These are phyloP conservation scores for Cephus spinipes DNA, from an alignment of 2,888 invertebrate genomes.

Conservation along the genomic window DNA sequence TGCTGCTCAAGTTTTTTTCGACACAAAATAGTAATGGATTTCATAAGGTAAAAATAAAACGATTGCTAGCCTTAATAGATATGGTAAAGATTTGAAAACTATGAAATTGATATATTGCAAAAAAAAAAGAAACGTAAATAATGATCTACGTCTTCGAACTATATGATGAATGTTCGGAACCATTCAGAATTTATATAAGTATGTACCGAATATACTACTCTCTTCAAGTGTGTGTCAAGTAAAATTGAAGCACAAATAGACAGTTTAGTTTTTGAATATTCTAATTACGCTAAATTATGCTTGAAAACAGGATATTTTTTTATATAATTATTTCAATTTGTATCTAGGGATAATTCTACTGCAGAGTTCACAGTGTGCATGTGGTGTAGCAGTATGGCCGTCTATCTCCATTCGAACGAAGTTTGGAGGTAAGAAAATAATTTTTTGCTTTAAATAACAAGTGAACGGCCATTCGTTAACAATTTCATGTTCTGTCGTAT, in stretches of 20 bases:
- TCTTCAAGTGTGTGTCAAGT: not conserved
- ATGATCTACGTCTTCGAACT: not conserved
- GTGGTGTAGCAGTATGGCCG: slow-evolving; percentile 26
- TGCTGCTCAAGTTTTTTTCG: not conserved
- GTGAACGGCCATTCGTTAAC: not conserved
- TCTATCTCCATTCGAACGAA: slow-evolving; percentile 34
- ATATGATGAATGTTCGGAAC: not conserved
- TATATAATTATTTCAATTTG: not conserved
- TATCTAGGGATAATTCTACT: not conserved
- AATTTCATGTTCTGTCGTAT: not conserved
- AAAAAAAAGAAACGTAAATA: not conserved
- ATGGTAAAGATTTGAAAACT: not conserved
- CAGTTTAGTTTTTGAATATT: not conserved
- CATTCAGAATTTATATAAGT: too few relatives aligned
- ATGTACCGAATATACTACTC: not conserved
- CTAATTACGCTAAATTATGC: not conserved
- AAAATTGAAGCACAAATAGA: not conserved
- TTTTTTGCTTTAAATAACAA: slow-evolving; percentile 13
- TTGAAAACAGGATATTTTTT: not conserved
- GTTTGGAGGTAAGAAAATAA: slow-evolving; percentile 37
- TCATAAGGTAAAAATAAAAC: not conserved
- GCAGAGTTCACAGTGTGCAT: not conserved
- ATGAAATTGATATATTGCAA: not conserved
- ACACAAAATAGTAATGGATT: too few relatives aligned
- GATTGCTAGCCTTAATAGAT: not conserved